Evolutionary conservation across 2,888 invertebrate species (phyloP), one percentile per base, ranked within the genome.

Genomic region (Pseudococcus jackbeardsleyi): DNA sequence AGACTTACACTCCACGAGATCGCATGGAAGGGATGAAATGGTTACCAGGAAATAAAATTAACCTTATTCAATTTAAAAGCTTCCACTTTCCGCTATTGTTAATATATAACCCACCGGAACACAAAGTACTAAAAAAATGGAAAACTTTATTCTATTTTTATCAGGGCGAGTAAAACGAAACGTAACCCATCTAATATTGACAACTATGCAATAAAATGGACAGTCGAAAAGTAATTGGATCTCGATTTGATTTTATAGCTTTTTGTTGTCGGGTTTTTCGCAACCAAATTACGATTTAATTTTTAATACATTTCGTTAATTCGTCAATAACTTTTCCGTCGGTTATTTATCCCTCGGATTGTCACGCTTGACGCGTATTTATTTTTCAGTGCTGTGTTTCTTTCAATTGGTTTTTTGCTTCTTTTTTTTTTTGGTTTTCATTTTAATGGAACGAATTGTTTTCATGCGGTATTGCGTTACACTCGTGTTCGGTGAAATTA

Each of bases 171-270:
- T 59, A 22, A 77, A 82, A 88, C 88, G 88, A 82, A 88, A 26
- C 79, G n/a, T 54, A 39, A 8, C 54, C 88, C 88, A 88, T 88
- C 79, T 54, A 88, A 88, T 88, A 88, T 88, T 88, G 48, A 88
- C 79, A 88, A 88, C 54, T 54, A 79, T 39, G 88, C 88, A 77
- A 48, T 88, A 88, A 88, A 88, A 88, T 77, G 77, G 88, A 88
- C 88, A 88, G 79, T 88, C 82, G 88, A 88, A 88, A 88, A 88
- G 88, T 88, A 88, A 88, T 88, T 88, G 88, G 82, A 88, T 22
- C 39, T 77, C 54, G 59, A 77, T 88, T 82, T 88, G 88, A 88
- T 88, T 88, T 88, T 88, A 82, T 82, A 82, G 79, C 79, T 82
- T 82, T 82, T 82, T 82, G 79, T 82, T 82, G 79, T 46, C 79